These are phyloP conservation scores for Siniperca scherzeri DNA, from an alignment of 2,797 vertebrate genomes.

Conservation along the genomic window DNA sequence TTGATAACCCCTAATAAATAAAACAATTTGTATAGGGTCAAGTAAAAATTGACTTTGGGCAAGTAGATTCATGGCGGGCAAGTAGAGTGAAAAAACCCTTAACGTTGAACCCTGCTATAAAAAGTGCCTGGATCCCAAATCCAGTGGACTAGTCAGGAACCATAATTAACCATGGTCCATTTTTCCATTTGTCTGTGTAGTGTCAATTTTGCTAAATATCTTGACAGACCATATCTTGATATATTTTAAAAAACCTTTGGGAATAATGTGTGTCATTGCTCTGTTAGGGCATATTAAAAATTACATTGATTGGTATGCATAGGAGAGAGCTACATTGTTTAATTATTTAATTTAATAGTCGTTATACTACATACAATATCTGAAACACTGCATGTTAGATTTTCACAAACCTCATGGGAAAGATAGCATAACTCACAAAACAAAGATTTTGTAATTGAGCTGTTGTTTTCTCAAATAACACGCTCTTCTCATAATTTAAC, in stretches of 20 bases:
- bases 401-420: neutral
- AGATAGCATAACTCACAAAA: neutral
- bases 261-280: neutral
- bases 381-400: neutral
- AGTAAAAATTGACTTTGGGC: too few species aligned
- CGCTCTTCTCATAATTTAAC: too few species aligned
- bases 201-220: neutral
- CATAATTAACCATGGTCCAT: too few species aligned
- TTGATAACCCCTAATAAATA: too few species aligned
- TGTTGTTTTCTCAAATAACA: too few species aligned
- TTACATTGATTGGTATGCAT: neutral
- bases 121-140: too few species aligned
- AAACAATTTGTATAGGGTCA: too few species aligned
- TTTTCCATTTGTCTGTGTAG: neutral
- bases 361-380: neutral
- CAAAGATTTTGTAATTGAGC: neutral
- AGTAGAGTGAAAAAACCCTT: too few species aligned
- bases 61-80: too few species aligned
- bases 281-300: neutral
- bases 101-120: too few species aligned
- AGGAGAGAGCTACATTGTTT: neutral
- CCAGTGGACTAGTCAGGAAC: too few species aligned
- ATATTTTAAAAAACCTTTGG: neutral
- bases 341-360: conserved; percentile 4
- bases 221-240: neutral